Evolutionary conservation across 1,140 invertebrate genomes (phyloP).

Genomic region (Scylla paramamosain): DNA sequence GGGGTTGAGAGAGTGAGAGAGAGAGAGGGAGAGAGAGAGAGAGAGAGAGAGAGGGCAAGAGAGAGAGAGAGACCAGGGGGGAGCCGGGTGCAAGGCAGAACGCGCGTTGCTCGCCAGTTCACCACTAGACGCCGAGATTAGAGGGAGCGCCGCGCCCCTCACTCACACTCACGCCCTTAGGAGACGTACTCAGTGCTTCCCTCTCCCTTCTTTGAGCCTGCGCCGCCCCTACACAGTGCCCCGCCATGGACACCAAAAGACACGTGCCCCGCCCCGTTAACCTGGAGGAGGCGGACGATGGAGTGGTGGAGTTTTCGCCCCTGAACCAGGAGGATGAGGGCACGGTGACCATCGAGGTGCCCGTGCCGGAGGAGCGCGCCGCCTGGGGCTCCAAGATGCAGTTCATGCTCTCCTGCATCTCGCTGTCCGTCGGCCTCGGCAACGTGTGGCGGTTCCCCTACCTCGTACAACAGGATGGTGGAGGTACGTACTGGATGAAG

Average conservation of each 20-base stretch:
- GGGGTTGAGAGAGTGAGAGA: neutral
- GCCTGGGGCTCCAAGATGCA: conserved; percentile 86
- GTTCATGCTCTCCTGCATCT: conserved; percentile 94
- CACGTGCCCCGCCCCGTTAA: conserved; percentile 69
- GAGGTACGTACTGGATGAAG: conserved; percentile 83
- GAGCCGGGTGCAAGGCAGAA: neutral
- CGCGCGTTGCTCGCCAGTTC: neutral
- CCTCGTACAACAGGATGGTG: conserved; percentile 96
- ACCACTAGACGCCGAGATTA: neutral
- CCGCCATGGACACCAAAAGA: conserved; percentile 72
- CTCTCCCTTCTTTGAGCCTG: too few species aligned
- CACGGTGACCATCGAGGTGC: conserved; percentile 78
- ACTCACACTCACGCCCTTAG: neutral
- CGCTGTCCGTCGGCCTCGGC: conserved; percentile 93
- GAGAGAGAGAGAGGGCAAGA: conserved; percentile 3
- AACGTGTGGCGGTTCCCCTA: conserved; percentile 98
- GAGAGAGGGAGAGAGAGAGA: neutral
- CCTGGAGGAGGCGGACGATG: conserved; percentile 76
- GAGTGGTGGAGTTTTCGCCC: conserved; percentile 77
- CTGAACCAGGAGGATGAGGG: conserved; percentile 77
- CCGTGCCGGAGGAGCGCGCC: conserved; percentile 78
- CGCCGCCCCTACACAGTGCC: neutral
- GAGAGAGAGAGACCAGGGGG: neutral
- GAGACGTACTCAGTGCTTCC: neutral
- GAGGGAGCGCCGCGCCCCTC: neutral